Percentiles rank a stretch among this genome's conserved stretches.
Evolutionary conservation across 2,888 invertebrate genomes (phyloP).

Genomic region (Bombylius discolor): DNA sequence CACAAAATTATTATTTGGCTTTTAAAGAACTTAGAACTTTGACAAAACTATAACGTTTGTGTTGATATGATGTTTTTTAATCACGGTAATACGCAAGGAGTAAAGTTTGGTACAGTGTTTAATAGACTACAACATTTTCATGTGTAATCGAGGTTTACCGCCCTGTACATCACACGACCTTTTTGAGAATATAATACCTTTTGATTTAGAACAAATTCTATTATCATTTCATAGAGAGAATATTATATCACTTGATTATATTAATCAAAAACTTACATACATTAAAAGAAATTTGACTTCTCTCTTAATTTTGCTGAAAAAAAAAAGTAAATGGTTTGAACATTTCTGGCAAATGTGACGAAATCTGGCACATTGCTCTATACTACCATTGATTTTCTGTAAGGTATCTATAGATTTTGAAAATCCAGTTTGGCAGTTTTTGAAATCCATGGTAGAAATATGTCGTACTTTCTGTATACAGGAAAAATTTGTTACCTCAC

Average conservation of each 20-base stretch:
- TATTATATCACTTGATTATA: not conserved
- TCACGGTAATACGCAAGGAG: conserved; percentile 6
- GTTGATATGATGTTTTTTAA: not conserved
- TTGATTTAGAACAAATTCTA: conserved; percentile 16
- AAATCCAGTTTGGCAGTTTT: not conserved
- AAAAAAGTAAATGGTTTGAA: conserved; percentile 1
- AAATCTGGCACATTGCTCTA: not conserved
- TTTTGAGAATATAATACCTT: conserved; percentile 18
- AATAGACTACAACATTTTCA: conserved; percentile 18
- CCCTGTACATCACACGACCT: conserved; percentile 21
- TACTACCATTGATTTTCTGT: not conserved
- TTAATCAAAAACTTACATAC: not conserved
- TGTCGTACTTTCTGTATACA: not conserved
- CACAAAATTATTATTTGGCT: not conserved
- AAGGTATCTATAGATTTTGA: not conserved
- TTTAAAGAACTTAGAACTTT: not conserved
- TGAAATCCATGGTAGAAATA: conserved; percentile 1
- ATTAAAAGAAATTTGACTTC: conserved; percentile 2
- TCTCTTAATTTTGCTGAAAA: conserved; percentile 2
- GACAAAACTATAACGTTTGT: not conserved
- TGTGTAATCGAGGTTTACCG: conserved; percentile 6
- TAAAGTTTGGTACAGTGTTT: conserved; percentile 18
- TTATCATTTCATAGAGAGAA: conserved; percentile 11
- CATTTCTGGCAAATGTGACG: conserved; percentile 4
- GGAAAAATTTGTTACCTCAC: conserved; percentile 7